Evolutionary conservation across 2,888 invertebrate genomes (phyloP).

Genomic region (Stegana nigrithorax): DNA sequence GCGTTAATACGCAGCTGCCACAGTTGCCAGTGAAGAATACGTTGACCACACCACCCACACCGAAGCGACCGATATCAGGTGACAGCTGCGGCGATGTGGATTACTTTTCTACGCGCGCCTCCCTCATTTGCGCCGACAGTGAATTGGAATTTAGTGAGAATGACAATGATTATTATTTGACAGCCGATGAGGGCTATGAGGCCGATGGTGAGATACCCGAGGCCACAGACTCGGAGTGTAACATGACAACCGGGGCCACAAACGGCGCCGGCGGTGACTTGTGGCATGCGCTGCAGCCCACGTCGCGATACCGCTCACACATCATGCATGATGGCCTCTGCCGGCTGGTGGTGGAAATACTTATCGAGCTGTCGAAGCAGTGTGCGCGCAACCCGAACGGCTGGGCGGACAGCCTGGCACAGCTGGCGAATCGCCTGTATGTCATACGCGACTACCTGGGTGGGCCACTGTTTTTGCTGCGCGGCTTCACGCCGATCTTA

Average conservation of each 20-base stretch:
- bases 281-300: conserved; percentile 62
- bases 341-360: conserved; percentile 64
- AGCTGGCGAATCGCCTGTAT: conserved; percentile 64
- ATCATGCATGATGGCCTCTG: conserved; percentile 66
- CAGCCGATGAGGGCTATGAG: conserved; percentile 68
- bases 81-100: conserved; percentile 61
- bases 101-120: conserved; percentile 63
- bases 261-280: conserved; percentile 45
- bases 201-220: conserved; percentile 68
- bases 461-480: conserved; percentile 63
- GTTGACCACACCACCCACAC: conserved; percentile 48
- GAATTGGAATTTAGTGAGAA: conserved; percentile 66
- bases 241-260: conserved; percentile 34
- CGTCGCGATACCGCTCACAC: conserved; percentile 64
- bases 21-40: conserved; percentile 53
- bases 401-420: conserved; percentile 64
- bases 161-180: conserved; percentile 63
- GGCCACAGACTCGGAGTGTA: conserved; percentile 59
- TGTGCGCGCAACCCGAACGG: conserved; percentile 60
- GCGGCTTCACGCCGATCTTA: conserved; percentile 64
- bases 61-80: conserved; percentile 45
- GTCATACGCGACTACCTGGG: conserved; percentile 68
- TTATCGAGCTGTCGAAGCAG: conserved; percentile 62
- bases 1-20: conserved; percentile 44
- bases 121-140: conserved; percentile 62